These are phyloP conservation scores for Brevimyrus niger DNA, from an alignment of 2,113 vertebrate species.

Conservation along the genomic window DNA sequence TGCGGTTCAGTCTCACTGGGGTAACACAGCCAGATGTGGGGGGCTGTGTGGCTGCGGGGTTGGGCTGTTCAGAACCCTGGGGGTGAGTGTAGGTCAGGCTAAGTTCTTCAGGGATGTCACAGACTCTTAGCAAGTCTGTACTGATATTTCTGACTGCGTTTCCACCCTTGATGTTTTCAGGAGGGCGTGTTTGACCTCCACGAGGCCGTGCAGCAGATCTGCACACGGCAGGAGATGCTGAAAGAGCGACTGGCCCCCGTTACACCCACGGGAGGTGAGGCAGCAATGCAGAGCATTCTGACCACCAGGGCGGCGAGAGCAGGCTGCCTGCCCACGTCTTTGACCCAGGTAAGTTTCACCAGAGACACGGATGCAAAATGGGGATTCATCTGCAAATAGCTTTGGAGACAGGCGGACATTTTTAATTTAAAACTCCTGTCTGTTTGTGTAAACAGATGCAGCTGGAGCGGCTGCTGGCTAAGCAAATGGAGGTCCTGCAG, in stretches of 20 bases:
- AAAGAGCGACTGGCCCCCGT: conserved; percentile 63
- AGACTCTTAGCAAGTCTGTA: neutral
- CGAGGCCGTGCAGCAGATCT: conserved; percentile 65
- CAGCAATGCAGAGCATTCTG: conserved; percentile 64
- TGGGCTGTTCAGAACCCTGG: neutral
- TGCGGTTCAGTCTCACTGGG: neutral
- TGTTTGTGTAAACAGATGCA: conserved; percentile 48
- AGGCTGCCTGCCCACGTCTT: neutral
- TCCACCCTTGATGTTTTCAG: conserved; percentile 40
- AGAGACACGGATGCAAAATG: neutral
- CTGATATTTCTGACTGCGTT: neutral
- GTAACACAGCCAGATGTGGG: neutral
- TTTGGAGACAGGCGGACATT: neutral
- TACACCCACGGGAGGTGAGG: conserved; percentile 70
- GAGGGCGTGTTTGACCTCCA: conserved; percentile 76
- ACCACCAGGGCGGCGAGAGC: conserved; percentile 37
- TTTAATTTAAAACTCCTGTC: neutral
- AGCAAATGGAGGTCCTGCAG: conserved; percentile 78
- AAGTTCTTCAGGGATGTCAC: neutral
- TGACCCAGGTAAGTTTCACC: neutral
- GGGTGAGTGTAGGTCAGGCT: neutral
- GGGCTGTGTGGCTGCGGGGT: neutral
- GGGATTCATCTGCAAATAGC: neutral
- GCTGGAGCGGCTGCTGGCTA: conserved; percentile 72
- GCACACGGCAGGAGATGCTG: conserved; percentile 62